Percentiles rank a stretch among this genome's conserved stretches.
These are phyloP conservation scores for Incurvaria masculella DNA, from an alignment of 2,888 invertebrate species.

Conservation along the genomic window DNA sequence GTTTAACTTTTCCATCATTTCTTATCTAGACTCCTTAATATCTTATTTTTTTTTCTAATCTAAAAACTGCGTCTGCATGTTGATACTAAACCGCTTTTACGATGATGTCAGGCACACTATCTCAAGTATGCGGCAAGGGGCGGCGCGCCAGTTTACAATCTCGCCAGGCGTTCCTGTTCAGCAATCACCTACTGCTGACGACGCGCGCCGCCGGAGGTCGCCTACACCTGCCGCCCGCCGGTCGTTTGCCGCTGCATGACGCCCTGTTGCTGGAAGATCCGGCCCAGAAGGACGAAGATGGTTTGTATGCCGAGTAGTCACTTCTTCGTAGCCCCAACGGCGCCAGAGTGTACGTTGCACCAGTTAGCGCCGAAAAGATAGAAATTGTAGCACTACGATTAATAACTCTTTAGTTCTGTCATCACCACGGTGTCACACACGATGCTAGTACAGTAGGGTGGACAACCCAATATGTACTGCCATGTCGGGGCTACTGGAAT, in stretches of 20 bases:
- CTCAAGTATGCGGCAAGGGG: slow-evolving; percentile 66
- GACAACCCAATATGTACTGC: too few relatives aligned
- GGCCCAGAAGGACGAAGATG: slow-evolving; percentile 64
- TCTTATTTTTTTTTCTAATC: background rate
- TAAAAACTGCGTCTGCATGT: too few relatives aligned
- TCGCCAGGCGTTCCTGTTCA: slow-evolving; percentile 87
- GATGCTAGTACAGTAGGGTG: too few relatives aligned
- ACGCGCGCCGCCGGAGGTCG: slow-evolving; percentile 80
- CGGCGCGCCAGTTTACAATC: slow-evolving; percentile 41
- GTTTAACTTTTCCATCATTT: background rate
- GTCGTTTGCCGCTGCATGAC: slow-evolving; percentile 79
- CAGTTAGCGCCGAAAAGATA: too few relatives aligned
- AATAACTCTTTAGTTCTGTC: too few relatives aligned
- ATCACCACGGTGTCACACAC: too few relatives aligned
- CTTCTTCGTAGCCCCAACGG: background rate
- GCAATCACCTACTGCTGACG: slow-evolving; percentile 83
- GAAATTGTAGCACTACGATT: too few relatives aligned
- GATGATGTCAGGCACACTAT: slow-evolving; percentile 60
- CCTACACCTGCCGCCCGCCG: slow-evolving; percentile 81
- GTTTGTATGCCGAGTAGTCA: too few relatives aligned
- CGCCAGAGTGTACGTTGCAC: slow-evolving; percentile 1
- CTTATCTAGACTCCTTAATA: background rate
- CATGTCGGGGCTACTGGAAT: too few relatives aligned
- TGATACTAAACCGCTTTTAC: background rate
- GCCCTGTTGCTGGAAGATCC: slow-evolving; percentile 87